phyloP scores from a whole-genome alignment of 2,113 vertebrate species.

The Silurus glanis region DNA sequence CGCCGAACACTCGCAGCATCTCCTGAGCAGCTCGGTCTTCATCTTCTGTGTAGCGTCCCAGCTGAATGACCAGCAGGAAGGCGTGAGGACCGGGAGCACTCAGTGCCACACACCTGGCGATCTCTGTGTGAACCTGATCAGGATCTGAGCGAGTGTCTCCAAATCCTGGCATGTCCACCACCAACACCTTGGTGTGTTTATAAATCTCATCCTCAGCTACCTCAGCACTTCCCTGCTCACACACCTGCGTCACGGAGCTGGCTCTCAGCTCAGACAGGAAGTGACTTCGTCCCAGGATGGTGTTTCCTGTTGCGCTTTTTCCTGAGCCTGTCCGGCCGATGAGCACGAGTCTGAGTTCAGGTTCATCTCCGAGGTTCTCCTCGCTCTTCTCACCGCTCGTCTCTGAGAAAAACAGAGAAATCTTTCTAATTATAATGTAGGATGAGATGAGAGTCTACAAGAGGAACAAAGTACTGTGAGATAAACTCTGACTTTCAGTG shows the following conservation, averaged over 20 bases:
- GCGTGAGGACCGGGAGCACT: constrained; percentile 71
- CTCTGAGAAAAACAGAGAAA: constrained; percentile 13
- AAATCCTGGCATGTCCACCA: constrained; percentile 77
- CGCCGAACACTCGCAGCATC: constrained; percentile 67
- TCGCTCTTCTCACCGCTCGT: background rate
- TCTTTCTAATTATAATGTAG: background rate
- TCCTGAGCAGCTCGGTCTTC: constrained; percentile 61
- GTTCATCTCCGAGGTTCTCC: constrained; percentile 32
- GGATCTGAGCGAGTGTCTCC: constrained; percentile 67
- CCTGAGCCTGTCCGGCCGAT: constrained; percentile 73
- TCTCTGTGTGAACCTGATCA: constrained; percentile 62
- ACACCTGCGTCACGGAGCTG: constrained; percentile 69
- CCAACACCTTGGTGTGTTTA: constrained; percentile 55
- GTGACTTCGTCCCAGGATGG: constrained; percentile 66
- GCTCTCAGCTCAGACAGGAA: constrained; percentile 68
- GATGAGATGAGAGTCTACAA: background rate
- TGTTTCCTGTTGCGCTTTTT: constrained; percentile 77
- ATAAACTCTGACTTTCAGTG: background rate
- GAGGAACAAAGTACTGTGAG: background rate
- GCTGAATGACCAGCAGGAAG: constrained; percentile 73
- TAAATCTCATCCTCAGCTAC: constrained; percentile 44
- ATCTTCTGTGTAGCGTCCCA: constrained; percentile 70
- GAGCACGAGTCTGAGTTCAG: constrained; percentile 71
- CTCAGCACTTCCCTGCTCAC: constrained; percentile 59
- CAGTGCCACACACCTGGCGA: constrained; percentile 69